Evolutionary conservation across 2,888 invertebrate species (phyloP), one percentile per base, ranked within the genome.

Genomic region (Amphimallon solstitiale): DNA sequence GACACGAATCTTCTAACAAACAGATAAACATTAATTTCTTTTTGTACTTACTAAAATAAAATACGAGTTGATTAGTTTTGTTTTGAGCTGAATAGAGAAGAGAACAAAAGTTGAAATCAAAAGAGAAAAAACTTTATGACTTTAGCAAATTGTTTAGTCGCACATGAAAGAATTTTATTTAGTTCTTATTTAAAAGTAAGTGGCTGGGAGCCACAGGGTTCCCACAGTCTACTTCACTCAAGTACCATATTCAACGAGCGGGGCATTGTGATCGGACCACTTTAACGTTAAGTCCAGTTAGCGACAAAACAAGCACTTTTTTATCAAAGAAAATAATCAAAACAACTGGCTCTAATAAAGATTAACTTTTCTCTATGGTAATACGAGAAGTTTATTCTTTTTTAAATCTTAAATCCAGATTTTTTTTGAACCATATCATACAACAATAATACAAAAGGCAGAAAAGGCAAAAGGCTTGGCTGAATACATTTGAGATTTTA

Each of bases 171-270:
- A 61, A 65, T 46, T 67, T 64, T 65, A 67, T 67, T 67, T 67
- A 60, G 59, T 64, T 54, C 61, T 65, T 68, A 69, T 69, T 70
- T 68, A 65, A 64, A 65, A 66, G 65, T 67, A 67, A 67, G 70
- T 69, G 70, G 74, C 73, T 77, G 77, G 75, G 78, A 77, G 73
- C 76, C 67, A 71, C 72, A 65, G 75, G 75, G 74, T 78, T 78
- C 77, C 72, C 73, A 73, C 74, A 74, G 77, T 74, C 75, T 76
- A 77, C 77, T 78, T 73, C 73, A 76, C 74, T 78, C 74, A 69
- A 76, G 77, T 72, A 73, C 73, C 75, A 74, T 70, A 70, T 73
- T 73, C 71, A 73, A 72, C 72, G 72, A 73, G 72, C 69, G 71
- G 29, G 29, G 71, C 71, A 61, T 66, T 66, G 65, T 66, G 65